phyloP scores from a whole-genome alignment of 2,888 invertebrate species.

The Athrips mouffetella region DNA sequence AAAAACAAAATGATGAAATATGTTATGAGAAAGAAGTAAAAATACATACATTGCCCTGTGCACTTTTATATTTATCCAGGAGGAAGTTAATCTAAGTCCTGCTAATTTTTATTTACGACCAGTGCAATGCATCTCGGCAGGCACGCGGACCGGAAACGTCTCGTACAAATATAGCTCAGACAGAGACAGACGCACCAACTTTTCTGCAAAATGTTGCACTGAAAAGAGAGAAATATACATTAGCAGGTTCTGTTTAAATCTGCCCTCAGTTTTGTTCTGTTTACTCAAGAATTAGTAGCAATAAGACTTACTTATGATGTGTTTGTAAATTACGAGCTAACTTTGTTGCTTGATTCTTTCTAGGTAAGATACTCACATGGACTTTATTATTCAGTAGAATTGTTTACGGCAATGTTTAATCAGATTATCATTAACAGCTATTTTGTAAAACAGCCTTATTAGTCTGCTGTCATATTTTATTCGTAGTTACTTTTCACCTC shows the following conservation, averaged over 20 bases:
- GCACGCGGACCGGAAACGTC: conserved; percentile 64
- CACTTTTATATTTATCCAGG: background rate
- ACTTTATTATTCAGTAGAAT: no score
- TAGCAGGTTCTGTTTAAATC: conserved; percentile 28
- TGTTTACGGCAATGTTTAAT: no score
- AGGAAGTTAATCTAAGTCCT: conserved; percentile 27
- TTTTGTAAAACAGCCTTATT: no score
- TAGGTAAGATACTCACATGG: no score
- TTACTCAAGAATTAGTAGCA: conserved; percentile 39
- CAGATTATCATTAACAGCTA: no score
- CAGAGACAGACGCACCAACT: conserved; percentile 47
- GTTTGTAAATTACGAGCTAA: conserved; percentile 10
- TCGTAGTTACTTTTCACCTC: background rate
- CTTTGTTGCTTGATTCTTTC: background rate
- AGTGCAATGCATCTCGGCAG: conserved; percentile 46
- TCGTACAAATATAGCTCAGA: conserved; percentile 67
- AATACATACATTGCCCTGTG: background rate
- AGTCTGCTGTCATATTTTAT: background rate
- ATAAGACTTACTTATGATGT: conserved; percentile 46
- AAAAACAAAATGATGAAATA: no score
- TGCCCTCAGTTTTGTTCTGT: conserved; percentile 34
- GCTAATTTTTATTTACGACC: conserved; percentile 46
- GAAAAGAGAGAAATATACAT: conserved; percentile 37
- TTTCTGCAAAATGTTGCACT: conserved; percentile 27
- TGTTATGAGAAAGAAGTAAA: no score